Evolutionary conservation across 2,888 invertebrate genomes (phyloP).

Genomic region (Therioaphis trifolii): DNA sequence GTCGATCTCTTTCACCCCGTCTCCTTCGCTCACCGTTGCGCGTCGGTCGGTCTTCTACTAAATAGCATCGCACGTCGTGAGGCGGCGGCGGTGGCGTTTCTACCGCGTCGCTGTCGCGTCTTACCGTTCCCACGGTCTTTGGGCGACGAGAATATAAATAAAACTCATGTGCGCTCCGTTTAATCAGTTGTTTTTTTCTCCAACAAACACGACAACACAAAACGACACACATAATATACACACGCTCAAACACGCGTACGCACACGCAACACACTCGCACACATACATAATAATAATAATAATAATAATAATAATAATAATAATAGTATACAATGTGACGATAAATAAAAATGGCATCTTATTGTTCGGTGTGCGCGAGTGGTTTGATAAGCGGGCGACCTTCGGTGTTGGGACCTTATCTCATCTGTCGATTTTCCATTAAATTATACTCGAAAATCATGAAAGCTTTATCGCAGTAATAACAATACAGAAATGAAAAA

Average conservation of each 20-base stretch:
- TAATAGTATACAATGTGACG: constrained; percentile 44
- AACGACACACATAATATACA: constrained; percentile 16
- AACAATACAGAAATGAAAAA: neutral
- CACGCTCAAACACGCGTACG: neutral
- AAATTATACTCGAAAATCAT: constrained; percentile 27
- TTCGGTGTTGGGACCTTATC: constrained; percentile 43
- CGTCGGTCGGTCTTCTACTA: neutral
- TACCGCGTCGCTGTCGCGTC: constrained; percentile 25
- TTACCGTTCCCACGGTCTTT: constrained; percentile 58
- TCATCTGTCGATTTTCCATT: constrained; percentile 28
- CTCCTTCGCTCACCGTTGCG: constrained; percentile 4
- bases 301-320: constrained; percentile 40
- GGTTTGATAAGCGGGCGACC: constrained; percentile 58
- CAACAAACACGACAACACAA: constrained; percentile 42
- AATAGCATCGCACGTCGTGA: constrained; percentile 39
- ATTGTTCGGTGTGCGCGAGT: constrained; percentile 36
- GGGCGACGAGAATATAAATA: constrained; percentile 61
- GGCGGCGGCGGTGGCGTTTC: constrained; percentile 23
- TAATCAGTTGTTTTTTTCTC: constrained; percentile 45
- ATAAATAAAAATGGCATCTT: constrained; percentile 55
- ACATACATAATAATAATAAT: constrained; percentile 39
- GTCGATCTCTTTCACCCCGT: neutral
- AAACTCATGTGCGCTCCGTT: constrained; percentile 48
- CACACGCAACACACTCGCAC: too few relatives aligned
- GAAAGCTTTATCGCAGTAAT: constrained; percentile 30